A percentile compares a stretch with the other conserved stretches of the same genome.
These are phyloP conservation scores for Coilia nasus DNA, from an alignment of 2,797 vertebrate species.

Conservation along the genomic window DNA sequence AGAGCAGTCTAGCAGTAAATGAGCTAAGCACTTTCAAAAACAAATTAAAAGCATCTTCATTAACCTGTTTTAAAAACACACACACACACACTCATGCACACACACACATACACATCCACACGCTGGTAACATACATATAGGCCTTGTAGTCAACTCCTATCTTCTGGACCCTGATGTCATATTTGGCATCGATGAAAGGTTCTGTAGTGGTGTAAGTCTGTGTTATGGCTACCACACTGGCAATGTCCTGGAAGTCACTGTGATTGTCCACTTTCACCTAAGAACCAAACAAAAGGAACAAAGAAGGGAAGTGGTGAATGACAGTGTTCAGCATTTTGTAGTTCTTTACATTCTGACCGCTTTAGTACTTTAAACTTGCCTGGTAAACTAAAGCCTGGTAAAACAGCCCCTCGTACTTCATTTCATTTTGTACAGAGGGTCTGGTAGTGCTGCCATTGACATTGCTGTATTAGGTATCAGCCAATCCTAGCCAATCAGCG, in stretches of 20 bases:
- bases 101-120: neutral
- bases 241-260: conserved; percentile 99
- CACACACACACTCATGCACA: neutral
- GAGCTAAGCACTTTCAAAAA: too few species aligned
- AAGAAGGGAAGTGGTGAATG: neutral
- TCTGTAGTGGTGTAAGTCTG: conserved; percentile 98
- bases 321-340: neutral
- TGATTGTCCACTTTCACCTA: conserved; percentile 98
- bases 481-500: too few species aligned
- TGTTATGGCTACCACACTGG: conserved; percentile 97
- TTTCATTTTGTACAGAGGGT: too few species aligned
- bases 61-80: too few species aligned
- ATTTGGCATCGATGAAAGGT: conserved; percentile 95
- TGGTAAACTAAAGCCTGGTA: too few species aligned
- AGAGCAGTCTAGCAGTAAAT: too few species aligned
- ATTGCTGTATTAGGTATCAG: too few species aligned
- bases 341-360: neutral
- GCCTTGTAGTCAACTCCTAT: conserved; percentile 97
- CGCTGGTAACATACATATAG: conserved; percentile 86
- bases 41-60: too few species aligned
- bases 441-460: too few species aligned
- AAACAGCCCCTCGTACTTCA: too few species aligned
- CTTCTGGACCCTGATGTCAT: conserved; percentile 98
- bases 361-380: neutral
- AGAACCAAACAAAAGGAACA: conserved; percentile 15